Percentiles rank a stretch among this genome's conserved stretches.
phyloP scores from a whole-genome alignment of 2,113 vertebrate species.

The Glaucomys volans region DNA sequence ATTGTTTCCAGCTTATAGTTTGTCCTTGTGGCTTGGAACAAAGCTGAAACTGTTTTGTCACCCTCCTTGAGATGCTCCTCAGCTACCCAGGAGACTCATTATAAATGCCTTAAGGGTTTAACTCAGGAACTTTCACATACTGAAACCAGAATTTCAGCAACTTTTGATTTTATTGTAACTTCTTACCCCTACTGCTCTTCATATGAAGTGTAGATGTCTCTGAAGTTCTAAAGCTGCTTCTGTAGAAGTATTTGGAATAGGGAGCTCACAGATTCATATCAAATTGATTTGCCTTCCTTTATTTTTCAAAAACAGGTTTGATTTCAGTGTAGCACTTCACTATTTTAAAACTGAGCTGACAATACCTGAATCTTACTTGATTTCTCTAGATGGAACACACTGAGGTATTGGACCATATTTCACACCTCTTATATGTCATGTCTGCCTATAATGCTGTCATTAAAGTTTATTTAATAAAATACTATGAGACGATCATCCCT shows the following conservation, averaged over 20 bases:
- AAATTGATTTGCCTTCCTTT: background rate
- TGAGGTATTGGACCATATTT: background rate
- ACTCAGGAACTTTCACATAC: background rate
- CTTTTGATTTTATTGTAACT: background rate
- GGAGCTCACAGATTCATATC: background rate
- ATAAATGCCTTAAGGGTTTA: constrained; percentile 43
- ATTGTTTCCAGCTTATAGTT: constrained; percentile 38
- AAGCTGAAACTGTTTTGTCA: constrained; percentile 17
- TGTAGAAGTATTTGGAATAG: background rate
- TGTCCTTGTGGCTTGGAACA: constrained; percentile 44
- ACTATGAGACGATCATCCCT: background rate
- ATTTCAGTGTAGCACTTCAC: background rate
- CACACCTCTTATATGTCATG: background rate
- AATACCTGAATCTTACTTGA: constrained; percentile 21
- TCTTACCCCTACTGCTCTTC: background rate
- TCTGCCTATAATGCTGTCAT: background rate
- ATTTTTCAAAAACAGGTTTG: constrained; percentile 12
- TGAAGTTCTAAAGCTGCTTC: background rate
- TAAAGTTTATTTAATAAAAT: background rate
- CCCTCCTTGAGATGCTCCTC: constrained; percentile 14
- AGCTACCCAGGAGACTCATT: constrained; percentile 56
- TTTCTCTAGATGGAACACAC: background rate
- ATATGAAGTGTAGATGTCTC: background rate
- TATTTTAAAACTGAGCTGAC: constrained; percentile 25
- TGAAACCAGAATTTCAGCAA: constrained; percentile 43